A percentile compares a stretch with the other conserved stretches of the same genome.
These are phyloP conservation scores for Tineola bisselliella DNA, from an alignment of 2,888 invertebrate species.

Conservation along the genomic window DNA sequence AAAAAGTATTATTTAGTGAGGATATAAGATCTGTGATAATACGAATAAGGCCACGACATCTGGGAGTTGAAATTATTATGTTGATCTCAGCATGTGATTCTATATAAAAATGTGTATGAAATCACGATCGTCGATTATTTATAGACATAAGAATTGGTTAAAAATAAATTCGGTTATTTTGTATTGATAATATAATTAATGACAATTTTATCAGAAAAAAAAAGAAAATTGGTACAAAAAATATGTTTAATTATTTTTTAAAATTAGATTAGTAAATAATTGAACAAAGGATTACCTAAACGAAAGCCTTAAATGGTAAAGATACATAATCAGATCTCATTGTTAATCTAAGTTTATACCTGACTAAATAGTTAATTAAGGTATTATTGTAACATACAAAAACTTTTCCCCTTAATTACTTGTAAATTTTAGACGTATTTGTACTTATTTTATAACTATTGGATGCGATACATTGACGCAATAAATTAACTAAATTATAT, in stretches of 20 bases:
- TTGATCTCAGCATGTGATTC: slow-evolving; percentile 57
- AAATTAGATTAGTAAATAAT: not conserved
- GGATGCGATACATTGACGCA: not conserved
- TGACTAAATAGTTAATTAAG: slow-evolving; percentile 3
- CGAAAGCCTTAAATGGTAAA: not conserved
- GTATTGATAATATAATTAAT: not conserved
- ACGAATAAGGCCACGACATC: slow-evolving; percentile 50
- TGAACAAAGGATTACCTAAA: not conserved
- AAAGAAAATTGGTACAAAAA: not conserved
- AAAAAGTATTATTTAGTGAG: slow-evolving; percentile 59
- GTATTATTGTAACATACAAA: not conserved
- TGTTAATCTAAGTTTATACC: slow-evolving; percentile 23
- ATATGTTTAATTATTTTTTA: not conserved
- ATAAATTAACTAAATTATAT: not conserved
- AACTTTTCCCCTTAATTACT: not conserved
- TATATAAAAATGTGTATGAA: slow-evolving; percentile 8
- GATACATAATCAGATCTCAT: slow-evolving; percentile 38
- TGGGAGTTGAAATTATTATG: slow-evolving; percentile 38
- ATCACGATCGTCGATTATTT: not conserved
- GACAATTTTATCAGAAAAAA: not conserved
- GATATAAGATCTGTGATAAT: slow-evolving; percentile 59
- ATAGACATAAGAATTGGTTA: slow-evolving; percentile 2
- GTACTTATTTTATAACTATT: slow-evolving; percentile 5
- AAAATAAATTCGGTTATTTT: not conserved
- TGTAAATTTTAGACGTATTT: not conserved